Evolutionary conservation across 2,113 vertebrate genomes (phyloP).

Genomic region (Muscicapa adusta): DNA sequence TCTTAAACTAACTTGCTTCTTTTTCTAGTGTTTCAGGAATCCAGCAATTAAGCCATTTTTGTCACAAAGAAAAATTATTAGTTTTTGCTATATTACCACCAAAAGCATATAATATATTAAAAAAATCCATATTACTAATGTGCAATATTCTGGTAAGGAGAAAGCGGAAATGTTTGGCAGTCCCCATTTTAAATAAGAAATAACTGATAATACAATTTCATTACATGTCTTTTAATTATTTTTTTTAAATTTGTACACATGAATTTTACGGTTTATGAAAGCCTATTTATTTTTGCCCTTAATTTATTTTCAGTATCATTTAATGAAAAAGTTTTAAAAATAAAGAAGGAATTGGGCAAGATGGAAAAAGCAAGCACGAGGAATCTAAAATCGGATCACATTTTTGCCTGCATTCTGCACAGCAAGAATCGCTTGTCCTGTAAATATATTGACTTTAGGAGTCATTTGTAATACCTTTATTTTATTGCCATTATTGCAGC

Average conservation of each 20-base stretch:
- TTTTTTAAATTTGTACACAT: not conserved
- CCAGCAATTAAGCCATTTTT: not conserved
- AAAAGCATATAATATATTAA: not conserved
- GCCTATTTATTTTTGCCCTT: not conserved
- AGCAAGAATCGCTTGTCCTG: not conserved
- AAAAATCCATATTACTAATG: not conserved
- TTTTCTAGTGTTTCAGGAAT: not conserved
- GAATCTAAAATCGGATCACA: not conserved
- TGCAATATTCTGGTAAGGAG: not conserved
- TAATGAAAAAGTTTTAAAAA: not conserved
- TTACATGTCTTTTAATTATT: not conserved
- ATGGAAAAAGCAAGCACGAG: not conserved
- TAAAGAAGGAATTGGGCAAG: not conserved
- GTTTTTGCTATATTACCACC: not conserved
- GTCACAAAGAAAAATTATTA: not conserved
- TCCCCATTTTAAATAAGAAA: not conserved
- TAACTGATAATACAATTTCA: not conserved
- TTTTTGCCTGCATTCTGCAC: not conserved
- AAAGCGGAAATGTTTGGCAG: not conserved
- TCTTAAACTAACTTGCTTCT: not conserved
- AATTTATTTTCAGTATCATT: not conserved
- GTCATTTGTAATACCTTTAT: not conserved
- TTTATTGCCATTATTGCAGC: conserved; percentile 20
- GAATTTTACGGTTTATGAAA: not conserved
- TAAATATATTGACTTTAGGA: not conserved